Conservation (phyloP, 2,797 vertebrate species). For the Poeciliopsis gracilis region DNA sequence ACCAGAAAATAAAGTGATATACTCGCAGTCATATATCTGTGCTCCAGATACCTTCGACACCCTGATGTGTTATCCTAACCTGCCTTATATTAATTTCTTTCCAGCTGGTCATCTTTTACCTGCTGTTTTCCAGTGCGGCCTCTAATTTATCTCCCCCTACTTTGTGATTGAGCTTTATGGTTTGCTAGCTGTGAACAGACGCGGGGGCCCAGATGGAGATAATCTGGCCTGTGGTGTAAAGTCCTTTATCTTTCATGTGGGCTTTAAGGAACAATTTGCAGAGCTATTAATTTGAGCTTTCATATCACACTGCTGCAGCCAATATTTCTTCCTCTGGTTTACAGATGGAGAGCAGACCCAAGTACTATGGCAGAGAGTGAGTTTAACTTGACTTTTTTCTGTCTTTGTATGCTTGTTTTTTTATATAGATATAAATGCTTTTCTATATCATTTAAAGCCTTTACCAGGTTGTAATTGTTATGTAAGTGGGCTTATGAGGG, state of each 20-base stretch:
- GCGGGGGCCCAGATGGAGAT: conserved; percentile 56
- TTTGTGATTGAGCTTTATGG: conserved; percentile 58
- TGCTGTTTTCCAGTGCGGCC: conserved; percentile 48
- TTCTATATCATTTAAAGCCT: conserved; percentile 20
- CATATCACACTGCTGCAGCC: conserved; percentile 37
- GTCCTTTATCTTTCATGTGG: conserved; percentile 57
- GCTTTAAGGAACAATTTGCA: conserved; percentile 53
- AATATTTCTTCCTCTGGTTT: conserved; percentile 64
- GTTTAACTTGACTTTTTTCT: conserved; percentile 75
- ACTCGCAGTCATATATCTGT: conserved; percentile 3
- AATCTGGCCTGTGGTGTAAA: conserved; percentile 53
- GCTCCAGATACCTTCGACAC: conserved; percentile 4
- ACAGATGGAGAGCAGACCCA: conserved; percentile 96
- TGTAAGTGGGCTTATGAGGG: conserved; percentile 26
- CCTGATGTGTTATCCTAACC: conserved; percentile 27
- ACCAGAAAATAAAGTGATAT: conserved; percentile 5
- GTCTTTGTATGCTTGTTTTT: conserved; percentile 1
- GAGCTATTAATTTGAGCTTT: conserved; percentile 62
- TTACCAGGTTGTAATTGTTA: conserved; percentile 33
- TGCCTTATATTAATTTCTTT: conserved; percentile 42
- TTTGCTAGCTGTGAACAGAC: conserved; percentile 57
- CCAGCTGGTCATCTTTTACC: conserved; percentile 52
- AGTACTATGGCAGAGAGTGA: conserved; percentile 99
- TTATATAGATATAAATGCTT: conserved; percentile 4
- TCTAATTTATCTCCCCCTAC: conserved; percentile 49